Evolutionary conservation across 64 coral and sea anemone genomes (phyloP).

Genomic region (Actinia tenebrosa): DNA sequence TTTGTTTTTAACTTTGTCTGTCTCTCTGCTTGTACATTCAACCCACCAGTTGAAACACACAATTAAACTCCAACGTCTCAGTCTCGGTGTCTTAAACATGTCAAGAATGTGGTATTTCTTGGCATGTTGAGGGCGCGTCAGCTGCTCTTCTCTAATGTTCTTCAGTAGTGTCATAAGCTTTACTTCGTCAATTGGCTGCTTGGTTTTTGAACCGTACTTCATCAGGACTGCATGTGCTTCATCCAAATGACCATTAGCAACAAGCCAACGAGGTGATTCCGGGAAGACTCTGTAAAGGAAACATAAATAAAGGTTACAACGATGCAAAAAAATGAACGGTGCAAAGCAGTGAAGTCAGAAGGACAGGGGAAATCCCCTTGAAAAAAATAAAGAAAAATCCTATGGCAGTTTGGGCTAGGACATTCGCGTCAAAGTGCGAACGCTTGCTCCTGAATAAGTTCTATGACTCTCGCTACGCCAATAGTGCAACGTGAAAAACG

Average conservation of each 20-base stretch:
- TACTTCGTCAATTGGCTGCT: not conserved
- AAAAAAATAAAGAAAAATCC: too few relatives aligned
- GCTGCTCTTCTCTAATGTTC: not conserved
- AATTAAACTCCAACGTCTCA: constrained; percentile 26
- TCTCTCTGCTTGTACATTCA: not conserved
- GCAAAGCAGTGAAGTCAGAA: too few relatives aligned
- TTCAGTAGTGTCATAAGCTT: not conserved
- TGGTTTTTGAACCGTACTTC: not conserved
- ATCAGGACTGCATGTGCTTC: not conserved
- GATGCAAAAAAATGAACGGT: too few relatives aligned
- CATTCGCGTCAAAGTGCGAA: too few relatives aligned
- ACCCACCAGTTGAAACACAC: constrained; percentile 40
- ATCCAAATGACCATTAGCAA: not conserved
- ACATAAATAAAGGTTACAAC: not conserved
- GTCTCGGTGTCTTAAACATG: constrained; percentile 28
- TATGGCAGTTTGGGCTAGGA: too few relatives aligned
- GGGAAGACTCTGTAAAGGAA: not conserved
- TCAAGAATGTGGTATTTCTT: constrained; percentile 14
- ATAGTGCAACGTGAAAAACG: too few relatives aligned
- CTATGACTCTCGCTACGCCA: too few relatives aligned
- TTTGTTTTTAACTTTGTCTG: not conserved
- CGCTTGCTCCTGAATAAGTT: too few relatives aligned
- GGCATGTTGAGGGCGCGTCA: not conserved
- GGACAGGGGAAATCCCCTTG: too few relatives aligned
- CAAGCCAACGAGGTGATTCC: constrained; percentile 20